phyloP scores from a whole-genome alignment of 2,888 invertebrate genomes.

The Machimus rusticus region DNA sequence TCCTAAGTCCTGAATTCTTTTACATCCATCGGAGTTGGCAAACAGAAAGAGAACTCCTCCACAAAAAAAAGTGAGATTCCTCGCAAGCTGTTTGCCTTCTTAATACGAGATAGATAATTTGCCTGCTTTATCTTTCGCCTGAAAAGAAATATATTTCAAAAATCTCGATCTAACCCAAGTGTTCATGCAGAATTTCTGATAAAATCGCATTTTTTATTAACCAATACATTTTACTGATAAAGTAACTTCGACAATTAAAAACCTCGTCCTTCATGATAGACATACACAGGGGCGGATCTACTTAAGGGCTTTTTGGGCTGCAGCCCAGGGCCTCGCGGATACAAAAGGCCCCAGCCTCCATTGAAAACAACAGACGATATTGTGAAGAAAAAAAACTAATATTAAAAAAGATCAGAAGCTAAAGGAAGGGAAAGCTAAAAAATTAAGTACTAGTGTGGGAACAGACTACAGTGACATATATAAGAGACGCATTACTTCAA shows the following conservation, averaged over 20 bases:
- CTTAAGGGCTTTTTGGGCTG: no score
- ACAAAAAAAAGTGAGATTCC: background rate
- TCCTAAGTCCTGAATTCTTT: background rate
- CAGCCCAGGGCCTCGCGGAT: no score
- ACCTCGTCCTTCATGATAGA: background rate
- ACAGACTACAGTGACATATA: no score
- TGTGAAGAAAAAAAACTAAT: no score
- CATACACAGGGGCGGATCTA: no score
- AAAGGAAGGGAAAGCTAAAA: background rate
- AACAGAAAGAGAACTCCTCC: background rate
- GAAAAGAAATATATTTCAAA: background rate
- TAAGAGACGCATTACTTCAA: no score
- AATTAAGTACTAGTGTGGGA: no score
- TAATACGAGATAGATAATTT: conserved; percentile 18
- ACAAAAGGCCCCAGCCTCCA: no score
- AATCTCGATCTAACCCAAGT: background rate
- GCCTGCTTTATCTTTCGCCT: background rate
- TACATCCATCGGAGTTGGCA: background rate
- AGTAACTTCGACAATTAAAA: background rate
- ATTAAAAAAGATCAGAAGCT: background rate
- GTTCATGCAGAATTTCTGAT: background rate
- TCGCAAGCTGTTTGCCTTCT: background rate
- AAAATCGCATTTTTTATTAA: background rate
- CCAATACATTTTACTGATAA: background rate
- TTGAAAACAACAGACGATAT: no score